Evolutionary conservation across 2,113 vertebrate species (phyloP).

Genomic region (Hucho hucho): DNA sequence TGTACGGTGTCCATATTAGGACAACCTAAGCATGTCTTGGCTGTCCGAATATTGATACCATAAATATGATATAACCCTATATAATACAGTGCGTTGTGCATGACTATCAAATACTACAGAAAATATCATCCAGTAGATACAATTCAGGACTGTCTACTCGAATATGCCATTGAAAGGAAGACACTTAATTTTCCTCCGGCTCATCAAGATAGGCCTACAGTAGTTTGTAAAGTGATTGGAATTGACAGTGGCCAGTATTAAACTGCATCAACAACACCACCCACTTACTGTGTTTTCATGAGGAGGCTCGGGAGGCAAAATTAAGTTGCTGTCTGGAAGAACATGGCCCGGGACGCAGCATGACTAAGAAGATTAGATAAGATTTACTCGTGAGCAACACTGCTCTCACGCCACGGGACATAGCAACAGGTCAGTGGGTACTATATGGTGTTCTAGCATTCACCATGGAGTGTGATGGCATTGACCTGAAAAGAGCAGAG

Average conservation of each 20-base stretch:
- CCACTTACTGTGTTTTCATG: conserved; percentile 24
- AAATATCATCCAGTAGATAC: too few species aligned
- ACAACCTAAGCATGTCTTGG: too few species aligned
- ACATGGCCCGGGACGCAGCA: conserved; percentile 46
- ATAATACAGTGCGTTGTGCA: too few species aligned
- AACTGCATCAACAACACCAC: conserved; percentile 6
- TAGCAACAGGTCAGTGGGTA: conserved; percentile 54
- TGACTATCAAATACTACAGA: too few species aligned
- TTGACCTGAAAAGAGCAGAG: conserved; percentile 23
- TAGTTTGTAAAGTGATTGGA: not conserved
- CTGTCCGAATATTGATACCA: too few species aligned
- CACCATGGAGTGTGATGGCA: conserved; percentile 19
- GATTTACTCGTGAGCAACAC: conserved; percentile 61
- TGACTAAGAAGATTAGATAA: conserved; percentile 72
- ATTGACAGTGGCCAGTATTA: not conserved
- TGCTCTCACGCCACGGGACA: conserved; percentile 26
- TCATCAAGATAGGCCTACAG: too few species aligned
- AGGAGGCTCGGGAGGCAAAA: conserved; percentile 54
- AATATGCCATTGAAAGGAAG: too few species aligned
- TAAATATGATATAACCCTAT: too few species aligned
- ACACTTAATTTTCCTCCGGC: too few species aligned
- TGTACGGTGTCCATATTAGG: too few species aligned
- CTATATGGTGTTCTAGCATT: conserved; percentile 28
- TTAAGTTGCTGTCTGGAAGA: conserved; percentile 52
- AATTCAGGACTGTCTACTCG: too few species aligned